Percentiles rank a stretch among this genome's conserved stretches.
phyloP scores from a whole-genome alignment of 2,797 vertebrate genomes.

The Pithecia hirsuta region DNA sequence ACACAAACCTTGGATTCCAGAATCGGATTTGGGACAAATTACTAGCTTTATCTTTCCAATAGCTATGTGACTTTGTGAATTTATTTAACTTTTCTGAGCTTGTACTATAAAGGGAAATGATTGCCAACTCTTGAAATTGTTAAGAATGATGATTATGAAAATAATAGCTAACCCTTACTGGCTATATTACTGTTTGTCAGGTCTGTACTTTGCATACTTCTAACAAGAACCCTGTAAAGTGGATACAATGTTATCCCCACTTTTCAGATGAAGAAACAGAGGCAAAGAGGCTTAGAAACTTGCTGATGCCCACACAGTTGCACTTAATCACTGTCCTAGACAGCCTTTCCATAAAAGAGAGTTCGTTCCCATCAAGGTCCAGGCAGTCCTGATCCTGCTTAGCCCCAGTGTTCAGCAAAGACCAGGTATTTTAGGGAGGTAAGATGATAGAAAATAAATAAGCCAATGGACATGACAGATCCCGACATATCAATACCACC shows the following conservation, averaged over 20 bases:
- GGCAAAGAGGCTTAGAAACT: background rate
- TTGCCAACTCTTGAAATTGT: background rate
- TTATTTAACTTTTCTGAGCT: background rate
- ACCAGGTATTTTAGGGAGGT: background rate
- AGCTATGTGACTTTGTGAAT: background rate
- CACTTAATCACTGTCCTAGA: background rate
- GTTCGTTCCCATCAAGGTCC: background rate
- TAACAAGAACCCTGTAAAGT: background rate
- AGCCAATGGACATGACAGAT: background rate
- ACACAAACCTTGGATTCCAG: background rate
- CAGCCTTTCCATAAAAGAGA: background rate
- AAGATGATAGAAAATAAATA: background rate
- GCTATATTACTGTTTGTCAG: background rate
- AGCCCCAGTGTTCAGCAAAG: background rate
- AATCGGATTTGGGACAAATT: background rate
- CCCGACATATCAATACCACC: background rate
- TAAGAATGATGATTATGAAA: constrained; percentile 1
- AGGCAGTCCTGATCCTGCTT: background rate
- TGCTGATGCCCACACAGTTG: background rate
- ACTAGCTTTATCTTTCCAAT: background rate
- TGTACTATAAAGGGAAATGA: background rate
- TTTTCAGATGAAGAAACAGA: background rate
- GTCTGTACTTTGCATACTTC: background rate
- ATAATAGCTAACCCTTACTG: background rate
- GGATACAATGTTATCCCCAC: background rate